Conservation (phyloP, 2,888 invertebrate genomes). For the Napeogenes sylphis region DNA sequence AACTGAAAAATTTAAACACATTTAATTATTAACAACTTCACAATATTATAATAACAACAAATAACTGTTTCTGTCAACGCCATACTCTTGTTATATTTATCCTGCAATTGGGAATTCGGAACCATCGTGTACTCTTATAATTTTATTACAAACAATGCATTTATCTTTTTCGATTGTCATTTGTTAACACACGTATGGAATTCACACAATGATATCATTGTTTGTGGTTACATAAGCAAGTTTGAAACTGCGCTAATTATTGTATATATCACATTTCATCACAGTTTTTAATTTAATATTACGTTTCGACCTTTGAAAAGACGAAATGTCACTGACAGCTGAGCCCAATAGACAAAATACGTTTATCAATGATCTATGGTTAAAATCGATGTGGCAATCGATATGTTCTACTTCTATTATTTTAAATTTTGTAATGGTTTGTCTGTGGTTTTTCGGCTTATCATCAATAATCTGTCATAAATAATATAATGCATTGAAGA, state of each 20-base stretch:
- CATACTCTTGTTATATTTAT: constrained; percentile 71
- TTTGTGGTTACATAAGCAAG: constrained; percentile 15
- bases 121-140: constrained; percentile 52
- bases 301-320: constrained; percentile 46
- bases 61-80: constrained; percentile 9
- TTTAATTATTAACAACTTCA: constrained; percentile 10
- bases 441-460: neutral
- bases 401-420: constrained; percentile 31
- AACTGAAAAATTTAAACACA: constrained; percentile 49
- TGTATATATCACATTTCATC: constrained; percentile 25
- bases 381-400: constrained; percentile 59
- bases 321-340: constrained; percentile 72
- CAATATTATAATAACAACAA: constrained; percentile 12
- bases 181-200: constrained; percentile 4
- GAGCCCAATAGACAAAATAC: constrained; percentile 60
- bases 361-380: constrained; percentile 55
- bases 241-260: constrained; percentile 12
- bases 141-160: constrained; percentile 16
- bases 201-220: constrained; percentile 12
- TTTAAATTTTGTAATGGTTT: constrained; percentile 11
- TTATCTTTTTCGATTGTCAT: constrained; percentile 18
- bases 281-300: constrained; percentile 40
- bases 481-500: neutral
- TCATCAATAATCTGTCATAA: neutral
- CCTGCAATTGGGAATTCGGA: constrained; percentile 67